A percentile compares a stretch with the other conserved stretches of the same genome.
Evolutionary conservation across 2,113 vertebrate species (phyloP).

Genomic region (Callipepla squamata): DNA sequence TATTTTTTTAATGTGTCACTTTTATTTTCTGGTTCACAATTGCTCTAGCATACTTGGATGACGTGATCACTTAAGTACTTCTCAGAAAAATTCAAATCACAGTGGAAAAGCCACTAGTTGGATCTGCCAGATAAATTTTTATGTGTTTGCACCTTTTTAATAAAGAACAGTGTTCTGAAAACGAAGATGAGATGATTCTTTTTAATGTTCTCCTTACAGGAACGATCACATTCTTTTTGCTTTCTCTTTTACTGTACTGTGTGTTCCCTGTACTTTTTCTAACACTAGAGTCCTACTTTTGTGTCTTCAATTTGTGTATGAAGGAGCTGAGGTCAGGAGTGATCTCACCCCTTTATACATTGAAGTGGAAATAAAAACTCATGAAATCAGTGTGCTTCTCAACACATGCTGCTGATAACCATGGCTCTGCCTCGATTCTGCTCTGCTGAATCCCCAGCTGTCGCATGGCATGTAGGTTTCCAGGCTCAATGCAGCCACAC

Average conservation of each 20-base stretch:
- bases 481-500: not conserved
- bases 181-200: not conserved
- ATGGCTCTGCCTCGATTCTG: not conserved
- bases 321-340: not conserved
- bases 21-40: not conserved
- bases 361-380: fast-evolving
- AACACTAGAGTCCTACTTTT: not conserved
- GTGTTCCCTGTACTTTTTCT: not conserved
- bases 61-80: not conserved
- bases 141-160: not conserved
- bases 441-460: not conserved
- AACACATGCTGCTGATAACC: not conserved
- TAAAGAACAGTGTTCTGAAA: not conserved
- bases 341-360: not conserved
- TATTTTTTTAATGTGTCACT: not conserved
- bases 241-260: not conserved
- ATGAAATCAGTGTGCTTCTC: not conserved
- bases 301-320: not conserved
- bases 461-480: not conserved
- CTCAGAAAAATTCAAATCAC: not conserved
- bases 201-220: not conserved
- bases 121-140: not conserved
- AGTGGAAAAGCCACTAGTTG: not conserved
- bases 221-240: not conserved
- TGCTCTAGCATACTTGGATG: not conserved